These are phyloP conservation scores for Tachystola acroxantha DNA, from an alignment of 2,888 invertebrate genomes.

Conservation along the genomic window DNA sequence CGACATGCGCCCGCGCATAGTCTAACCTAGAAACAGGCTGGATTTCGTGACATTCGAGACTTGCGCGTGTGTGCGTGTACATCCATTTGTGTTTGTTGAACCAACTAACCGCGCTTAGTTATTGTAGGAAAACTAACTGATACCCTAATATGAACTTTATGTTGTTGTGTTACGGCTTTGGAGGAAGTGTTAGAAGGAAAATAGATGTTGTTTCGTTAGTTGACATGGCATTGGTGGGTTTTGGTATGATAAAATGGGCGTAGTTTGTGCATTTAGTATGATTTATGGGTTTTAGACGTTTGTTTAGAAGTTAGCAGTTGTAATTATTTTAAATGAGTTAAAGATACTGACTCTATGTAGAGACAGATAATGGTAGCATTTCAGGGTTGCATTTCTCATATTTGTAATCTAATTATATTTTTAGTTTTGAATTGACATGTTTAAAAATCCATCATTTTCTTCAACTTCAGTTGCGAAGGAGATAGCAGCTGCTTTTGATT, in stretches of 20 bases:
- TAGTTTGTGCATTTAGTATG: slow-evolving; percentile 47
- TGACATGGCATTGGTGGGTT: slow-evolving; percentile 70
- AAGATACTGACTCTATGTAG: no score
- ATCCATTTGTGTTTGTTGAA: slow-evolving; percentile 40
- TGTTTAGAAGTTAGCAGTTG: background rate
- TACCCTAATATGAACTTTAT: slow-evolving; percentile 22
- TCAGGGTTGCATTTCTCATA: no score
- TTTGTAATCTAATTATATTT: no score
- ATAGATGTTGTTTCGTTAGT: slow-evolving; percentile 35
- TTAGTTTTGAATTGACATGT: no score
- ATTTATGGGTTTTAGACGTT: slow-evolving; percentile 28
- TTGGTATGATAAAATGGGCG: slow-evolving; percentile 72
- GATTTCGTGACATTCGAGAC: slow-evolving; percentile 70
- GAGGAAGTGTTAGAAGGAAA: slow-evolving; percentile 12
- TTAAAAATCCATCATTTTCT: no score
- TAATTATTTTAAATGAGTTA: no score
- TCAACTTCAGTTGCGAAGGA: no score
- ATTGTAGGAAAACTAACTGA: background rate
- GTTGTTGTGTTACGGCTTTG: slow-evolving; percentile 11
- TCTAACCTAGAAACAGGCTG: slow-evolving; percentile 73
- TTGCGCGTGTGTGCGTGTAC: slow-evolving; percentile 42
- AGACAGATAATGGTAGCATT: no score
- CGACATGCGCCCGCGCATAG: slow-evolving; percentile 55
- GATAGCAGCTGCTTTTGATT: no score
- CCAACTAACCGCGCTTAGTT: slow-evolving; percentile 29